phyloP scores from a whole-genome alignment of 2,888 invertebrate genomes.

The Tachystola acroxantha region DNA sequence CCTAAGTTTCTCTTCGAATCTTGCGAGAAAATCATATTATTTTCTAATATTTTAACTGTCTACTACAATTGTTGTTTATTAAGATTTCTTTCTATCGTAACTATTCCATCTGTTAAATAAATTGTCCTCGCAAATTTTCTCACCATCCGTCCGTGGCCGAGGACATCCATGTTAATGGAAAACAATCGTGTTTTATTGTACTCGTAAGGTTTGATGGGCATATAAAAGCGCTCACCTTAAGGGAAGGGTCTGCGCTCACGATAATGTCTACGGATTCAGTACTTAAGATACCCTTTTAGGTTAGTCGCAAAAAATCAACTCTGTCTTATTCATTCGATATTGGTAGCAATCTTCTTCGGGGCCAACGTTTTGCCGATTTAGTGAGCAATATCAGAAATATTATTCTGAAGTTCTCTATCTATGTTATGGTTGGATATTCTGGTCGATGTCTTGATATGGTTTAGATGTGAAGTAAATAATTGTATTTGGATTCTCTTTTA shows the following conservation, averaged over 20 bases:
- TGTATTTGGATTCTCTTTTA: no score
- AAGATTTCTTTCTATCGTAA: no score
- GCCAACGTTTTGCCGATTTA: constrained; percentile 23
- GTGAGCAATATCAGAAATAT: constrained; percentile 13
- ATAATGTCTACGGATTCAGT: constrained; percentile 63
- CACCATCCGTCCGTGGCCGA: constrained; percentile 13
- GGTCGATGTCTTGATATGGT: no score
- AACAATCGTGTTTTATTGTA: constrained; percentile 76
- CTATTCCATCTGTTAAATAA: constrained; percentile 1
- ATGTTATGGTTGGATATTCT: constrained; percentile 11
- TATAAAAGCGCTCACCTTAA: constrained; percentile 72
- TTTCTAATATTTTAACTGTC: no score
- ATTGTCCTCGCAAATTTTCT: constrained; percentile 5
- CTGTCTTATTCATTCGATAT: constrained; percentile 42
- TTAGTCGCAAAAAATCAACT: constrained; percentile 59
- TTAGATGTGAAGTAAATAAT: no score
- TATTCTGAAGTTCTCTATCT: constrained; percentile 4
- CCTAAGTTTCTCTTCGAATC: no score
- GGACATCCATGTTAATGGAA: constrained; percentile 66
- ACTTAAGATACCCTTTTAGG: constrained; percentile 64
- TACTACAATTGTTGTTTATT: no score
- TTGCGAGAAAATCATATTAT: no score
- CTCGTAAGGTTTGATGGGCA: constrained; percentile 72
- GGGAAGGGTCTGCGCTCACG: constrained; percentile 61
- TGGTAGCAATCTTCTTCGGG: constrained; percentile 24